Base-by-base conservation (phyloP, 2,888 invertebrate species). In the Lasius fuliginosus region DNA sequence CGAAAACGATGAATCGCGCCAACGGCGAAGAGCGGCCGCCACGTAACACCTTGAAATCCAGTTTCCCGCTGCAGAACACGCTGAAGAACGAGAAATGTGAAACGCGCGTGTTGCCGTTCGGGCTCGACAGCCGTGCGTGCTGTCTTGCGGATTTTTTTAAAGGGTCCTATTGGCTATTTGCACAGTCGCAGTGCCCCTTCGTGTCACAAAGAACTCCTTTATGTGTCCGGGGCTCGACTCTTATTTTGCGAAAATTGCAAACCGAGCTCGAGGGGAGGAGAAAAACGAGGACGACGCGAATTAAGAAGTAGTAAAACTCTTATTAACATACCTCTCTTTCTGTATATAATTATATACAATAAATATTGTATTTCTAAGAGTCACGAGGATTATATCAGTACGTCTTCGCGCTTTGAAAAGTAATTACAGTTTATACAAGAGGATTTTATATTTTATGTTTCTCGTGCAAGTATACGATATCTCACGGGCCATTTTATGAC, bases 241-340 rank as follows among this genome's bases (percentile, higher is more conserved):
- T 85, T 89, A 89, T 90, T 90, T 87, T 86, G 86, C 87, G 86
- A 90, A 90, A 90, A 86, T 86, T 82, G 69, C 67, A 27, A 30
- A 49, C 56, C 71, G 18, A 23, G 33, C 36, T 15, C 12, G n/a
- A 53, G n/a, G n/a, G 46, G 42, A 67, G 27, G 56, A 18, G 42
- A 42, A 8, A n/a, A 36, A 60, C 8, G 27, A 53, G 27, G 42
- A 77, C 11, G n/a, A 69, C 27, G 12, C 74, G 9, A 27, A 46
- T 60, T 40, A 42, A 27, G 15, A 27, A 42, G 46, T n/a, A 46
- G 56, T 36, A 8, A n/a, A 8, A 53, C n/a, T 53, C 62, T 53
- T 30, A 56, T 75, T 40, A 33, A 56, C 62, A 2, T 49, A 49
- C 42, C 62, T 6, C 30, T 0, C 15, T 9, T 23, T 40, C 27